Percentiles rank a stretch among this genome's conserved stretches.
phyloP scores from a whole-genome alignment of 2,888 invertebrate species.

The Melanargia galathea region DNA sequence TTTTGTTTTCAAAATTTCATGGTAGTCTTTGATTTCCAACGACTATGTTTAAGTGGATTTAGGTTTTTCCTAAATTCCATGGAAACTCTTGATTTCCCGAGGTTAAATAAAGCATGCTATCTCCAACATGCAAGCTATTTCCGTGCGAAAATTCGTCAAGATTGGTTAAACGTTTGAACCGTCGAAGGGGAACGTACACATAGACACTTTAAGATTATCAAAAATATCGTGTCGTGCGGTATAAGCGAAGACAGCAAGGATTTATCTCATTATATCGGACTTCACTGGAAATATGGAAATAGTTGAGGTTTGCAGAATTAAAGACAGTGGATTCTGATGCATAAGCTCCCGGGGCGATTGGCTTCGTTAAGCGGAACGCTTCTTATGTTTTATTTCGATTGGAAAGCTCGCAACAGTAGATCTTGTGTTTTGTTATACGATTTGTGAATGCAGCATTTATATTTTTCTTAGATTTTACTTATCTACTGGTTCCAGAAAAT shows the following conservation, averaged over 20 bases:
- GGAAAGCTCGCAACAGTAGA: background rate
- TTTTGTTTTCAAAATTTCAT: no score
- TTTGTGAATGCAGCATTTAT: background rate
- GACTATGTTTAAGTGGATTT: background rate
- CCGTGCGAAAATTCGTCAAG: no score
- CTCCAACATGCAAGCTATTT: no score
- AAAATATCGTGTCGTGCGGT: constrained; percentile 2
- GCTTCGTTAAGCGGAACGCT: constrained; percentile 7
- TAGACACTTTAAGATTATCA: no score
- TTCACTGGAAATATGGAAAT: constrained; percentile 15
- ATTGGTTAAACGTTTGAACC: no score
- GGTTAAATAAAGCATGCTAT: no score
- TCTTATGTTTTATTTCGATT: background rate
- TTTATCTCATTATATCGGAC: constrained; percentile 22
- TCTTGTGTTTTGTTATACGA: background rate
- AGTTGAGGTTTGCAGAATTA: constrained; percentile 18
- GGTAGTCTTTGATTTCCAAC: no score
- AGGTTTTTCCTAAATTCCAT: background rate
- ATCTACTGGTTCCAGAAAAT: no score
- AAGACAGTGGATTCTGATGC: constrained; percentile 15
- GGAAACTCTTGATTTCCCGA: no score
- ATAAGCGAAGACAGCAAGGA: background rate
- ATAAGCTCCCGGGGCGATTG: constrained; percentile 5
- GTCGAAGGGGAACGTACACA: no score
- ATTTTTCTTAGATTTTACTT: no score